Evolutionary conservation across 64 coral and sea anemone genomes (phyloP), one percentile per base, ranked within the genome.

Genomic region (Stichodactyla mertensii): DNA sequence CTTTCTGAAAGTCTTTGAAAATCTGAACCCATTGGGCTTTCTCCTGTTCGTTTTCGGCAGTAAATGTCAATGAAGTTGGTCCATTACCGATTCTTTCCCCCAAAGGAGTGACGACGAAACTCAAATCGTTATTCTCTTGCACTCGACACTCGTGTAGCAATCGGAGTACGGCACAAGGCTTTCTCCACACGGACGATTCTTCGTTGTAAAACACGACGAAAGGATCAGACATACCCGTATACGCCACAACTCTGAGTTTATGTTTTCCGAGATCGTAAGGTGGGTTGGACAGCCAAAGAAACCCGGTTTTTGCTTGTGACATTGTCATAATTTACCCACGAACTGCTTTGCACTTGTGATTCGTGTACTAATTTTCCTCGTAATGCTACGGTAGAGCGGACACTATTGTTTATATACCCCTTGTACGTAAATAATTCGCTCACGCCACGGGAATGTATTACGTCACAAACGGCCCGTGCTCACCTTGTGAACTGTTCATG

Each of bases 151-250:
- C 86, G 60, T 88, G 91, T 45, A 60, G 54, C 4, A 95, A 61
- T 51, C 91, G 84, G 18, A 97, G 87, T 69, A 97, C 91, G 23
- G 94, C 94, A 54, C 91, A 90, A 16, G 94, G 91, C 56, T 97
- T 97, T 64, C 90, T 92, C 94, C 94, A 93, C 56, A 97, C 74
- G 54, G 82, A 80, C 8, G 64, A 58, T 3, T 88, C 88, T 80
- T 93, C 94, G 59, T 87, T 92, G 77, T 97, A 97, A 84, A 97
- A 97, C 60, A 97, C 90, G 11, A 97, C 82, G 61, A 97, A 97
- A 4, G 94, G 94, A 31, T 97, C 91, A 23, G 94, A 87, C 51
- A 92, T 85, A 36, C 83, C 88, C 5, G 91, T 89, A 69, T 97
- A 97, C 18, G 92, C 91, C 14, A 90, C 86, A 85, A 88, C 94